Conservation (phyloP, 2,797 vertebrate species). For the Hipposideros larvatus region DNA sequence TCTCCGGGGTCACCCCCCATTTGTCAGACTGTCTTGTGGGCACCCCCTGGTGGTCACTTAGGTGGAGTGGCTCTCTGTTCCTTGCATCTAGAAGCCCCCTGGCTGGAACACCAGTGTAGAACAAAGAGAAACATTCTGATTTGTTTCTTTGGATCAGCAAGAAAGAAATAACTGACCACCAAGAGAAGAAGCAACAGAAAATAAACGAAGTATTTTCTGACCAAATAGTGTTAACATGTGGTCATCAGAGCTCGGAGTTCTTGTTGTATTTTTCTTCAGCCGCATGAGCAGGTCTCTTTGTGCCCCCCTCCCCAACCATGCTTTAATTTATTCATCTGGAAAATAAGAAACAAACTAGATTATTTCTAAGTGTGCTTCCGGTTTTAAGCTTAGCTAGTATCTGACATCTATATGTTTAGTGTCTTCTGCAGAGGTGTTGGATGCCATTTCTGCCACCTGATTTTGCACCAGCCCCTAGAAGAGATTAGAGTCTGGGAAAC, state of each 20-base stretch:
- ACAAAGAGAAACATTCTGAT: slow-evolving; percentile 49
- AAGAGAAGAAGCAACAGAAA: slow-evolving; percentile 5
- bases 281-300: neutral
- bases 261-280: slow-evolving; percentile 9
- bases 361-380: neutral
- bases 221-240: slow-evolving; percentile 46
- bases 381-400: neutral
- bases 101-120: neutral
- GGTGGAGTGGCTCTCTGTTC: neutral
- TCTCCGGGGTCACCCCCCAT: neutral
- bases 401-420: neutral
- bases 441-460: neutral
- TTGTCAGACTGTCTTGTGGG: slow-evolving; percentile 56
- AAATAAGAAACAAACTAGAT: neutral
- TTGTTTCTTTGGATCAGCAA: slow-evolving; percentile 41
- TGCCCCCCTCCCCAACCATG: neutral
- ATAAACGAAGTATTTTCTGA: neutral
- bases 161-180: slow-evolving; percentile 28
- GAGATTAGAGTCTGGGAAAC: neutral
- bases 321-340: slow-evolving; percentile 18
- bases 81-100: neutral
- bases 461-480: neutral
- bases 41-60: slow-evolving; percentile 66
- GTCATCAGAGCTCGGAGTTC: neutral
- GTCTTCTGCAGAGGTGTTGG: neutral